Percentiles rank a stretch among this genome's conserved stretches.
Conservation (phyloP, 1,140 invertebrate species). For the Drosophila biarmipes region DNA sequence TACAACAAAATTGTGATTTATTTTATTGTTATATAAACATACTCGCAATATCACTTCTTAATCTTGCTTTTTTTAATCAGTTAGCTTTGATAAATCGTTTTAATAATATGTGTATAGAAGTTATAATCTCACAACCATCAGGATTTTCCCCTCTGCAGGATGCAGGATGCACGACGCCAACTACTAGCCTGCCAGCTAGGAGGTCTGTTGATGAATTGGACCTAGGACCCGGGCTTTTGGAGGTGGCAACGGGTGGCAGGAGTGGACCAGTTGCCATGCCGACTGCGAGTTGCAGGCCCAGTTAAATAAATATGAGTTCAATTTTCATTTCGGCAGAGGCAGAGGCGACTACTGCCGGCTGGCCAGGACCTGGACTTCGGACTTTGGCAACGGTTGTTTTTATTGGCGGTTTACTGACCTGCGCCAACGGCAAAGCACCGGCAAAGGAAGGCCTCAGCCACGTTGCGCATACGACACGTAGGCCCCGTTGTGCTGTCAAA, state of each 20-base stretch:
- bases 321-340: slow-evolving; percentile 68
- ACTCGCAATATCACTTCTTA: too few relatives aligned
- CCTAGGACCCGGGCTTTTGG: slow-evolving; percentile 46
- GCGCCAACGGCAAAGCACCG: slow-evolving; percentile 63
- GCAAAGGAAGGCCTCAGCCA: slow-evolving; percentile 22
- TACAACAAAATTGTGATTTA: too few relatives aligned
- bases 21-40: too few relatives aligned
- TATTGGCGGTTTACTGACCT: slow-evolving; percentile 83
- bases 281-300: slow-evolving; percentile 56
- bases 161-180: slow-evolving; percentile 19
- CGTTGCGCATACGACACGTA: slow-evolving; percentile 72
- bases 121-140: too few relatives aligned
- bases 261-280: slow-evolving; percentile 41
- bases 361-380: not conserved
- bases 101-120: too few relatives aligned
- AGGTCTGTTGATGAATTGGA: slow-evolving; percentile 76
- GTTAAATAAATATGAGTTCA: slow-evolving; percentile 83
- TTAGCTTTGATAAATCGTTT: too few relatives aligned
- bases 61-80: too few relatives aligned
- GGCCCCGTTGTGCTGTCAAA: slow-evolving; percentile 54
- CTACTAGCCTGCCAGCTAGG: slow-evolving; percentile 53
- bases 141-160: slow-evolving; percentile 18
- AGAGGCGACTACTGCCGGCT: slow-evolving; percentile 2
- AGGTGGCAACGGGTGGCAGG: slow-evolving; percentile 23
- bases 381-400: slow-evolving; percentile 64